These are phyloP conservation scores for Xestia rhomboidea DNA, from an alignment of 2,888 invertebrate genomes.

Conservation along the genomic window DNA sequence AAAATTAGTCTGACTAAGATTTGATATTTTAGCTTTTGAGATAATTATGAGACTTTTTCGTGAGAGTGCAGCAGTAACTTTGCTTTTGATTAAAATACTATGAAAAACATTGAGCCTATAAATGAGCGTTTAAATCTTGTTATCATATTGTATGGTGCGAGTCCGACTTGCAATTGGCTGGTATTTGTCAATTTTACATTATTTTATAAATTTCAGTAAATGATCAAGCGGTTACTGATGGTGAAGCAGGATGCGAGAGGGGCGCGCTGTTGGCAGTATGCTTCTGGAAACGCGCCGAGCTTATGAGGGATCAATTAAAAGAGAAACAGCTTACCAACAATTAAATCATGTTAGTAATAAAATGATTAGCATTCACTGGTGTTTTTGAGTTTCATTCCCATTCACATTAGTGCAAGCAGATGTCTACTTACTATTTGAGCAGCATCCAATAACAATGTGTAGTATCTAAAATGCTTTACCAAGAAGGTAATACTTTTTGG, in stretches of 20 bases:
- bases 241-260: constrained; percentile 36
- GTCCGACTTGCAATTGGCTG: not conserved
- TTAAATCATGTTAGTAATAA: not conserved
- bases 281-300: not conserved
- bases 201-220: constrained; percentile 24
- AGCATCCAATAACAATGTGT: not conserved
- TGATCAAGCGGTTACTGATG: constrained; percentile 12
- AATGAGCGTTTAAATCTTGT: not conserved
- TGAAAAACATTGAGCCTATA: too few species aligned
- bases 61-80: too few species aligned
- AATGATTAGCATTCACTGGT: not conserved
- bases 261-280: constrained; percentile 17
- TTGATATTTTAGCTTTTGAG: too few species aligned
- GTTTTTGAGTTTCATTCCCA: not conserved
- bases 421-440: not conserved
- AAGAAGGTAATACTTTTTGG: too few species aligned
- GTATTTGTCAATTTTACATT: not conserved
- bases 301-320: not conserved
- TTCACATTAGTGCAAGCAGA: not conserved
- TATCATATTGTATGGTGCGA: not conserved
- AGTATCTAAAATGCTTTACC: not conserved
- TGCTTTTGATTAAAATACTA: too few species aligned
- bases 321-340: not conserved
- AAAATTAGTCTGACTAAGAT: too few species aligned
- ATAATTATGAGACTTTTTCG: too few species aligned